Conservation (phyloP, 1,140 invertebrate genomes). For the Micrasema longulum region DNA sequence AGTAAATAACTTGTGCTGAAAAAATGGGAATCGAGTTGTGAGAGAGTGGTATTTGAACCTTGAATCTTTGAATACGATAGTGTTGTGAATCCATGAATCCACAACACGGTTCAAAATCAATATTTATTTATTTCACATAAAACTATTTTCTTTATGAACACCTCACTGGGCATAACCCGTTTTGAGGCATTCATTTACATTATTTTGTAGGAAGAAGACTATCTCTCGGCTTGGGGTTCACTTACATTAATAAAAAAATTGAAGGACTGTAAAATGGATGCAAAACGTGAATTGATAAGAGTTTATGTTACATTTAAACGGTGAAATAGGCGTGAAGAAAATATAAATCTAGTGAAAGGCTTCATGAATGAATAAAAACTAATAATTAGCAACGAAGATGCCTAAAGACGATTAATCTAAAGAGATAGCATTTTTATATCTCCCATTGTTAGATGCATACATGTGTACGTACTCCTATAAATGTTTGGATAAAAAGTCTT, state of each 20-base stretch:
- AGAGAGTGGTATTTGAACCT: too few relatives aligned
- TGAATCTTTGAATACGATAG: too few relatives aligned
- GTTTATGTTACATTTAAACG: not conserved
- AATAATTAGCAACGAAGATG: not conserved
- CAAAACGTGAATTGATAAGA: not conserved
- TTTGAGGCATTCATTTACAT: too few relatives aligned
- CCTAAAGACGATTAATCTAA: not conserved
- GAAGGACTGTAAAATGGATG: not conserved
- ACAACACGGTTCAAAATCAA: too few relatives aligned
- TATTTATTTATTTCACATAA: too few relatives aligned
- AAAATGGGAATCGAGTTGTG: too few relatives aligned
- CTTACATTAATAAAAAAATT: not conserved
- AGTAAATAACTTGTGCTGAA: too few relatives aligned
- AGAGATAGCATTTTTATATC: constrained; percentile 13
- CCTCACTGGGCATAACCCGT: too few relatives aligned
- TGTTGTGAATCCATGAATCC: too few relatives aligned
- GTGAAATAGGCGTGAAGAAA: not conserved
- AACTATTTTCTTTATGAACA: too few relatives aligned
- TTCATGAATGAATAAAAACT: constrained; percentile 4
- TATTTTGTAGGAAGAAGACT: too few relatives aligned
- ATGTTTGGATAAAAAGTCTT: not conserved
- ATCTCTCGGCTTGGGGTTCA: too few relatives aligned
- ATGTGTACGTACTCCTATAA: not conserved
- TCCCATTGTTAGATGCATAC: not conserved
- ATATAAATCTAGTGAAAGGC: constrained; percentile 9